These are phyloP conservation scores for Tetrax tetrax DNA, from an alignment of 2,113 vertebrate genomes.

Conservation along the genomic window DNA sequence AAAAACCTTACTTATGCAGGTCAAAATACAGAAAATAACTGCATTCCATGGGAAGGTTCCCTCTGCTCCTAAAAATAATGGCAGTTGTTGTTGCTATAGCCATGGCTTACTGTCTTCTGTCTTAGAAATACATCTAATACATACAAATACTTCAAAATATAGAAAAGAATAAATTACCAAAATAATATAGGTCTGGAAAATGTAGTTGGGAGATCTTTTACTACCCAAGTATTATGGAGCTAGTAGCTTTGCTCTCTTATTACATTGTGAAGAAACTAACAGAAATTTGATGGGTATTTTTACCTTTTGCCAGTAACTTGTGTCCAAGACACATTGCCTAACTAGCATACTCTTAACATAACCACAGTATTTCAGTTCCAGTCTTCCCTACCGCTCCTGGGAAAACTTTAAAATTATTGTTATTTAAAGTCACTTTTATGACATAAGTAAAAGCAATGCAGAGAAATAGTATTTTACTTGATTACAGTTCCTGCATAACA, in stretches of 20 bases:
- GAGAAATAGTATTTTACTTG: background rate
- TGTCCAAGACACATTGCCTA: background rate
- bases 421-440: background rate
- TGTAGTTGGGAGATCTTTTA: background rate
- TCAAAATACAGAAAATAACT: background rate
- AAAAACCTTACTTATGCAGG: background rate
- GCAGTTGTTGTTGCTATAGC: background rate
- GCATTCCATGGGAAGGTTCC: background rate
- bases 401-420: background rate
- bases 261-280: background rate
- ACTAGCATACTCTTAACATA: background rate
- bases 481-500: background rate
- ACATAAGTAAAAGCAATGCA: background rate
- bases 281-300: background rate
- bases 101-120: background rate
- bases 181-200: background rate
- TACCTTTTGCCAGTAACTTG: background rate
- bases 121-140: background rate
- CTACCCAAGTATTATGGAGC: background rate
- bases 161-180: background rate
- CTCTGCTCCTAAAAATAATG: background rate
- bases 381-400: background rate
- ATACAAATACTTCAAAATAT: background rate
- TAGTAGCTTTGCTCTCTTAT: background rate
- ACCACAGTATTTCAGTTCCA: background rate